These are phyloP conservation scores for Drosophila sp. DNA, from an alignment of 1,140 invertebrate species.

Conservation along the genomic window DNA sequence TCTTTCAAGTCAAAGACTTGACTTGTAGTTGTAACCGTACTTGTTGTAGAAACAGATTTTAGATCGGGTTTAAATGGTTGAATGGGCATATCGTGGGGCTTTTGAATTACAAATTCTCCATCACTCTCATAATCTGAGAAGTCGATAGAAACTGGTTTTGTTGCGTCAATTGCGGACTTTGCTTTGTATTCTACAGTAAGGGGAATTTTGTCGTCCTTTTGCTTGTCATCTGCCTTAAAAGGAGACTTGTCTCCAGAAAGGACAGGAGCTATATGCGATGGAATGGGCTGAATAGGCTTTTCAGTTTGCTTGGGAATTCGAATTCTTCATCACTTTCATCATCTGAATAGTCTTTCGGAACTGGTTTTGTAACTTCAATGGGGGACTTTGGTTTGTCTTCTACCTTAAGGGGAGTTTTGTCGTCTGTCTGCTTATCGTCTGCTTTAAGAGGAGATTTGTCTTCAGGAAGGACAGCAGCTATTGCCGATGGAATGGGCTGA, in stretches of 20 bases:
- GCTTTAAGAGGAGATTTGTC: background rate
- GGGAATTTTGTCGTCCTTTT: background rate
- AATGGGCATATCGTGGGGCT: no score
- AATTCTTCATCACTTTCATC: no score
- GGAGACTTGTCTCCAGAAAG: background rate
- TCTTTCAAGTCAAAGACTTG: no score
- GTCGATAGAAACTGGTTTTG: no score
- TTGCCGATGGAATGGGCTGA: background rate
- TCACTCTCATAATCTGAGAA: no score
- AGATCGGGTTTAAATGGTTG: no score
- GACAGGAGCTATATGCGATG: no score
- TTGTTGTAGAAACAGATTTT: no score
- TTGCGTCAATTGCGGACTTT: slow-evolving; percentile 13
- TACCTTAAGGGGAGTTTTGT: slow-evolving; percentile 10
- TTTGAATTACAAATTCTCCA: no score
- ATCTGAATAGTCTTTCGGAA: background rate
- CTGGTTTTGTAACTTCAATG: background rate
- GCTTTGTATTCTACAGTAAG: slow-evolving; percentile 4
- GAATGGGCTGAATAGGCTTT: no score
- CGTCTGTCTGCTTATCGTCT: background rate
- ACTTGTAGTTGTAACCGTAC: no score
- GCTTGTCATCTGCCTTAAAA: slow-evolving; percentile 13
- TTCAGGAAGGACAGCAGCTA: background rate
- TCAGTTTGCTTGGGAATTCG: no score
- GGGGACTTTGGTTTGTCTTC: slow-evolving; percentile 19